Percentiles rank a stretch among this genome's conserved stretches.
Evolutionary conservation across 1,140 invertebrate genomes (phyloP).

Genomic region (Panonychus citri): DNA sequence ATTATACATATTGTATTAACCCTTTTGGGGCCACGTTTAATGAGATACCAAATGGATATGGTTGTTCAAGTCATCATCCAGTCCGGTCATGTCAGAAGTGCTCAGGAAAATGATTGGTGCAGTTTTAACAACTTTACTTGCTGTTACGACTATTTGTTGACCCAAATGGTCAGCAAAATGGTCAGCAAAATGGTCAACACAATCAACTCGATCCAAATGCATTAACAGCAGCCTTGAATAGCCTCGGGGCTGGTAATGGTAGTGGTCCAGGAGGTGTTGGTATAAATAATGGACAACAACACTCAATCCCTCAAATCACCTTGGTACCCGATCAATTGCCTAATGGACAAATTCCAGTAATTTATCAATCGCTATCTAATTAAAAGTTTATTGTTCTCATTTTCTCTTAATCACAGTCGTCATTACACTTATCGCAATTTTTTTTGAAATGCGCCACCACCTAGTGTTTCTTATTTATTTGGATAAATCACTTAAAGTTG

Average conservation of each 20-base stretch:
- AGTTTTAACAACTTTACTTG: not conserved
- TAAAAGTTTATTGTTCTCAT: too few species aligned
- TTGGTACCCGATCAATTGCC: not conserved
- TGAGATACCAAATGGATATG: slow-evolving; percentile 9
- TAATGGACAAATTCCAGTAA: not conserved
- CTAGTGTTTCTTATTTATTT: too few species aligned
- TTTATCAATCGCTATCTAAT: too few species aligned
- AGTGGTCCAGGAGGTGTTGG: not conserved
- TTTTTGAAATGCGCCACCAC: too few species aligned
- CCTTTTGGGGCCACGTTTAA: slow-evolving; percentile 4
- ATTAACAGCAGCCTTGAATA: not conserved
- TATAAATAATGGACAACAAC: not conserved
- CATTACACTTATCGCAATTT: too few species aligned
- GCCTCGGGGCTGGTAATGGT: not conserved
- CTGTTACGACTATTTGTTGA: not conserved
- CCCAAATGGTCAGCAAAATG: not conserved
- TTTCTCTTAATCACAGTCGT: too few species aligned
- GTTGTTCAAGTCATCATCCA: slow-evolving; percentile 5
- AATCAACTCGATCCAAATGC: too few species aligned
- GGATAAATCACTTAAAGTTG: too few species aligned
- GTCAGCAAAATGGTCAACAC: too few species aligned
- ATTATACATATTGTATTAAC: slow-evolving; percentile 5
- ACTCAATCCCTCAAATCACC: not conserved
- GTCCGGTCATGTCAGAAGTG: slow-evolving; percentile 6
- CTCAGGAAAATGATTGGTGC: slow-evolving; percentile 7